Base-by-base conservation (phyloP, 2,888 invertebrate genomes). In the Phyto melanocephala region DNA sequence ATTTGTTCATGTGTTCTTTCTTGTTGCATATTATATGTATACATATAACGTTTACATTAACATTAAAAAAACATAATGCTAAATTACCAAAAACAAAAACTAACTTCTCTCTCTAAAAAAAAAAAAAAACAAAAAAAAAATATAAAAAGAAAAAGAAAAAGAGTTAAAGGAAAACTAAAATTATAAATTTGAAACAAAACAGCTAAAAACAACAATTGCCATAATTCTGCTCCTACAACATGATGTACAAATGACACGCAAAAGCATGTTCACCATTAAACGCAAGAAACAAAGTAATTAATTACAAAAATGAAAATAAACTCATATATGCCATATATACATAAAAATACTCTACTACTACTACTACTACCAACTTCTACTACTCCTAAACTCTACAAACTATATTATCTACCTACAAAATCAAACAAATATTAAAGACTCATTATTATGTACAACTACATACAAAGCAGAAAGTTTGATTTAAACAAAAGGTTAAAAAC, bases 231-330 rank as follows among this genome's bases (percentile, higher is more conserved):
- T 79, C 65, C 79, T 47, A 71, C 79, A 79, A 79, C 79, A 82
- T 79, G 79, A 82, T 76, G 79, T 67, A 81, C 80, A 85, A 84
- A 85, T 84, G 88, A 86, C 85, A 85, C 86, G 85, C 71, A 71
- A 74, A 74, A 42, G 82, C 82, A 82, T 82, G 79, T 70, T 71
- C 62, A 80, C 63, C 42, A 62, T 24, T 33, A 24, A 74, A 68
- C 60, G 40, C 65, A 62, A 68, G 47, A 15, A 35, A 65, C 28
- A 11, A 56, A 63, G 17, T 4, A 52, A 50, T 17, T 28, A 45
- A 33, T 17, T 56, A 77, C 65, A 54, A 71, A 76, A n/a, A n/a
- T 40, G 40, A 76, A 62, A 47, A 72, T 78, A 54, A 70, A 58
- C 13, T 33, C 78, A 75, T 79, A 50, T 45, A 17, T 83, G 75